These are phyloP conservation scores for Stenotaenia linearis DNA, from an alignment of 2,888 invertebrate genomes.

Conservation along the genomic window DNA sequence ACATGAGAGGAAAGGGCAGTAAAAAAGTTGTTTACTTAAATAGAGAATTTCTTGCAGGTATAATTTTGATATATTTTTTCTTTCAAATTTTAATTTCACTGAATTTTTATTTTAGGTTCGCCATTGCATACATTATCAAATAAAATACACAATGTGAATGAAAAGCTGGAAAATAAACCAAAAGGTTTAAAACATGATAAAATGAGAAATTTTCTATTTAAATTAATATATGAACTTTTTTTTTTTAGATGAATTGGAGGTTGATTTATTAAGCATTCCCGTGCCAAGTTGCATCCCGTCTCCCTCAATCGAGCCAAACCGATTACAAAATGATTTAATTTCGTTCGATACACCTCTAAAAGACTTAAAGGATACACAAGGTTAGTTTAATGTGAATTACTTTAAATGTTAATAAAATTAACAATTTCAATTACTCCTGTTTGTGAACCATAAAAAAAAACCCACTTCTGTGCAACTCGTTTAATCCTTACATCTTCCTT, in stretches of 20 bases:
- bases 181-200: neutral
- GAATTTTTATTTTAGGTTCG: neutral
- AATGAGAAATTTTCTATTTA: neutral
- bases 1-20: slow-evolving; percentile 48
- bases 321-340: slow-evolving; percentile 40
- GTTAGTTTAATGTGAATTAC: neutral
- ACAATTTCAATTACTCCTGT: neutral
- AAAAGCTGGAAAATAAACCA: neutral
- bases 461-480: slow-evolving; percentile 10
- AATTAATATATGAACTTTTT: neutral
- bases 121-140: neutral
- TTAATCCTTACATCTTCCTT: neutral
- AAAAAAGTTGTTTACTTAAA: slow-evolving; percentile 42
- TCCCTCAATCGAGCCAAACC: slow-evolving; percentile 41
- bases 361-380: neutral
- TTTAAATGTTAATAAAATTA: neutral
- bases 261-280: slow-evolving; percentile 41
- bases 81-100: neutral
- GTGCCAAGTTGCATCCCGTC: slow-evolving; percentile 44
- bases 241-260: neutral
- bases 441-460: neutral
- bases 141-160: neutral
- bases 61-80: neutral
- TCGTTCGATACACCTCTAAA: slow-evolving; percentile 39
- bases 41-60: slow-evolving; percentile 32